Evolutionary conservation across 2,113 vertebrate species (phyloP), one percentile per base, ranked within the genome.

Genomic region (Brachyhypopomus gauderio): DNA sequence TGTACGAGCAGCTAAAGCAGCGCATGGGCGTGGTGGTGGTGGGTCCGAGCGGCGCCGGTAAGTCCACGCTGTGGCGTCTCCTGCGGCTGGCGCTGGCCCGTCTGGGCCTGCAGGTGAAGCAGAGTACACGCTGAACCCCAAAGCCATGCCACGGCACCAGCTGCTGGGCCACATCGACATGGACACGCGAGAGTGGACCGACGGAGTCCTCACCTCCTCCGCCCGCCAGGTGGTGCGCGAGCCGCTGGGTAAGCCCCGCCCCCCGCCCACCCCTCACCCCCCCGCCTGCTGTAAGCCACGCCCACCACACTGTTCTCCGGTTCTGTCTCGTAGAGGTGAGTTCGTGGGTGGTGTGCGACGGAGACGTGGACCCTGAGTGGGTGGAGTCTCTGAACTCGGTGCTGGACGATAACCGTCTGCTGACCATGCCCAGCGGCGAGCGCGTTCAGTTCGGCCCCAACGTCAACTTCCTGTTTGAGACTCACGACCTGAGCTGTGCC

Each of bases 301-400:
- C 7, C 22, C 25, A 62, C 12, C 22, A 25, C n/a, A 25, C 30
- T 52, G 45, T 14, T 36, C 19, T 77, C 41, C 14, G 4, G 0
- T 36, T n/a, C n/a, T 30, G 30, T 72, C 70, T 56, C 89, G 78
- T 84, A 99, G 98, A 97, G 86, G 87, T 95, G 77, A 97, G 85
- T 88, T 99, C 97, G 0, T 99, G 98, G 97, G 98, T 99, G 78
- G 95, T 99, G 79, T 99, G 98, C 74, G 98, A 99, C 85, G 97
- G 98, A 0, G 98, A 99, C 86, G 98, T 99, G 67, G 97, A 99
- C 88, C 98, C 98, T 0, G 98, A 99, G 84, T 99, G 98, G 98
- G 96, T 99, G 85, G 98, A 99, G 83, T 98, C 97, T 85, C 91
- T 99, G 75, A 99, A 99, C 91, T 99, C 98, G 0, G 97, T 99